Percentiles rank a stretch among this genome's conserved stretches.
Evolutionary conservation across 2,113 vertebrate species (phyloP).

Genomic region (Mirounga angustirostris): DNA sequence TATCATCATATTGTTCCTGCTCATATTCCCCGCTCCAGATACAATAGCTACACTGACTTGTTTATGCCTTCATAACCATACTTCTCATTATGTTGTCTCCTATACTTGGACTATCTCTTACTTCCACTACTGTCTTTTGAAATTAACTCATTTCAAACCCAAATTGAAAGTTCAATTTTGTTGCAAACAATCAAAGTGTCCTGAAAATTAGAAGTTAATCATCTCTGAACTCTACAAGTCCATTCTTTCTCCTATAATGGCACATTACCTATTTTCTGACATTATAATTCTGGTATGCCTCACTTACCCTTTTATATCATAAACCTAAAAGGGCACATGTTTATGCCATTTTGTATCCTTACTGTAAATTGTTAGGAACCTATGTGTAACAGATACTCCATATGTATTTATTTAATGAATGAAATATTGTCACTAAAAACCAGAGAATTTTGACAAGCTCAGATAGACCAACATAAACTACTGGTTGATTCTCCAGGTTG

Average conservation of each 20-base stretch:
- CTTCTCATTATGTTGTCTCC: neutral
- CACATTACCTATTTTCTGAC: neutral
- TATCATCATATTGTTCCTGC: neutral
- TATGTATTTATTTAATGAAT: neutral
- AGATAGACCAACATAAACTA: neutral
- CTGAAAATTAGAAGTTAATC: neutral
- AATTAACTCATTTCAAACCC: neutral
- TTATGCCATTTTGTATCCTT: neutral
- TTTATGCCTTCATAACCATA: neutral
- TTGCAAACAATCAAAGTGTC: neutral
- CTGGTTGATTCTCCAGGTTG: neutral
- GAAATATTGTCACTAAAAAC: neutral
- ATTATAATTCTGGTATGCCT: neutral
- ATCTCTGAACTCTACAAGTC: neutral
- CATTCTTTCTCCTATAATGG: neutral
- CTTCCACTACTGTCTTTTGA: neutral
- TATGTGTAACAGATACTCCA: neutral
- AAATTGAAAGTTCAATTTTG: neutral
- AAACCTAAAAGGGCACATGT: neutral
- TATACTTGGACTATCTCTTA: neutral
- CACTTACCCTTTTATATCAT: neutral
- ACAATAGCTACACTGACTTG: neutral
- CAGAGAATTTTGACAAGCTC: neutral
- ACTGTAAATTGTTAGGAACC: neutral
- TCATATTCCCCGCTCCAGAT: neutral